Conservation (phyloP, 2,113 vertebrate genomes). For the Lamprotornis superbus region DNA sequence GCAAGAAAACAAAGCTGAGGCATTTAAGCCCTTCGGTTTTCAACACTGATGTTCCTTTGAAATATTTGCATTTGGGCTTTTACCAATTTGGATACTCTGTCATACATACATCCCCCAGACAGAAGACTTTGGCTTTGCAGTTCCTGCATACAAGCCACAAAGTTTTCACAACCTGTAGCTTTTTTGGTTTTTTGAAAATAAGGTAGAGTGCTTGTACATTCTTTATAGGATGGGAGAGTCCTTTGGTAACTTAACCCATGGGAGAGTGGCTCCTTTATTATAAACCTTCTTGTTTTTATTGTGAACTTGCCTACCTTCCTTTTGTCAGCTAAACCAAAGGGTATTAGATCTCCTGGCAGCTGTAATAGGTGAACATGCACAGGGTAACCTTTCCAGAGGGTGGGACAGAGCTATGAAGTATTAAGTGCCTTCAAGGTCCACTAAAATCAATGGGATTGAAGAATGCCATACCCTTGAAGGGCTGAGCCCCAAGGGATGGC, state of each 20-base stretch:
- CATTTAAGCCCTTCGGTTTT: not conserved
- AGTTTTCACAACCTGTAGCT: not conserved
- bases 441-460: constrained; percentile 57
- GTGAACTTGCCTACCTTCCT: not conserved
- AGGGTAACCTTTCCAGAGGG: not conserved
- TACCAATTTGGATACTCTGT: not conserved
- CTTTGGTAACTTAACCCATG: not conserved
- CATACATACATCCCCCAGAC: not conserved
- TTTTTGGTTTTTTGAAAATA: not conserved
- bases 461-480: constrained; percentile 43
- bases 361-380: not conserved
- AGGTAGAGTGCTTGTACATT: not conserved
- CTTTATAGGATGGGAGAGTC: not conserved
- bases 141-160: not conserved
- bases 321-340: constrained; percentile 27
- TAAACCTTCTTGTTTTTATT: not conserved
- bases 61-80: not conserved
- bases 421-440: constrained; percentile 56
- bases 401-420: constrained; percentile 18
- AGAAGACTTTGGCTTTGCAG: not conserved
- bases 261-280: not conserved
- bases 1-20: not conserved
- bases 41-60: not conserved
- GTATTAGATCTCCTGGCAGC: not conserved
- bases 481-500: constrained; percentile 21